Percentiles rank a stretch among this genome's conserved stretches.
These are phyloP conservation scores for Heliconius hewitsoni DNA, from an alignment of 1,140 invertebrate species.

Conservation along the genomic window DNA sequence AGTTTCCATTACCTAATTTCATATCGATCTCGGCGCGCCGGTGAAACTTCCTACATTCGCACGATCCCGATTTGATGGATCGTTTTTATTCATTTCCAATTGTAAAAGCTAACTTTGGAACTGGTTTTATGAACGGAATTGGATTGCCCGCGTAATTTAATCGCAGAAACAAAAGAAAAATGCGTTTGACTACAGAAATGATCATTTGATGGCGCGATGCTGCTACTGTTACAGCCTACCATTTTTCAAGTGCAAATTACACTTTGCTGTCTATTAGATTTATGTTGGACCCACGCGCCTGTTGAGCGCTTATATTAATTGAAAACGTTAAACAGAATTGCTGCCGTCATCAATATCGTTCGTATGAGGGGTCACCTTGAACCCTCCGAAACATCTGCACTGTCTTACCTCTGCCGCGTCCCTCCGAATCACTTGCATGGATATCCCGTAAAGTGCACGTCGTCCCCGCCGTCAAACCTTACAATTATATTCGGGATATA, in stretches of 20 bases:
- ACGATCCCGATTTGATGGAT: slow-evolving; percentile 73
- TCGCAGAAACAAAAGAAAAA: slow-evolving; percentile 44
- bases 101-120: slow-evolving; percentile 62
- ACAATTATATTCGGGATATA: slow-evolving; percentile 48
- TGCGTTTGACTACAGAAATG: slow-evolving; percentile 37
- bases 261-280: slow-evolving; percentile 22
- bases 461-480: slow-evolving; percentile 61
- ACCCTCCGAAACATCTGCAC: slow-evolving; percentile 69
- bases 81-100: slow-evolving; percentile 73
- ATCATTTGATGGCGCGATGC: slow-evolving; percentile 32
- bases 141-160: slow-evolving; percentile 61
- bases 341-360: slow-evolving; percentile 66
- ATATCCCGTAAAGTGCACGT: slow-evolving; percentile 75
- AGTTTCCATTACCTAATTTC: slow-evolving; percentile 80
- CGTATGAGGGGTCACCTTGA: slow-evolving; percentile 48
- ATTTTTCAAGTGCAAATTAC: slow-evolving; percentile 24
- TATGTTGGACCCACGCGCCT: slow-evolving; percentile 22
- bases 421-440: slow-evolving; percentile 68
- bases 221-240: slow-evolving; percentile 17
- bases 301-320: slow-evolving; percentile 74
- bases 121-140: slow-evolving; percentile 66
- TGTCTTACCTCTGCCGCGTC: slow-evolving; percentile 69
- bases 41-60: slow-evolving; percentile 58
- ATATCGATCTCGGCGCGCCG: slow-evolving; percentile 65
- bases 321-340: slow-evolving; percentile 68